Base-by-base conservation (phyloP, 2,113 vertebrate species). In the Desmodus rotundus region DNA sequence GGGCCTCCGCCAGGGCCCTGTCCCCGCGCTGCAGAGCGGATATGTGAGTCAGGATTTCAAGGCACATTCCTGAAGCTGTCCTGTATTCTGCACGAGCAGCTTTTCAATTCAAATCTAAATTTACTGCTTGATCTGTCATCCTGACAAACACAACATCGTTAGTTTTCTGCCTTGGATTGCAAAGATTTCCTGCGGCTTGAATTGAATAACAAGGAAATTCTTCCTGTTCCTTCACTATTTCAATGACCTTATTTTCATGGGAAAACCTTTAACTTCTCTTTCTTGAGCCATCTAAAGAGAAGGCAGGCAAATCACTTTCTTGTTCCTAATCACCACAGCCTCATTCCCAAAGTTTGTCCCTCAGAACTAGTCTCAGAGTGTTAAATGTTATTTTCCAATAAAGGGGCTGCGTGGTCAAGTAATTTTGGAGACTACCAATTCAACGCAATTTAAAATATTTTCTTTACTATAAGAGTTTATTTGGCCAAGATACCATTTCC, bases 101-200 rank as follows among this genome's bases (percentile, higher is more conserved):
- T 95, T 89, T 92, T 58, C 67, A 43, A 81, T 85, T 86, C 61
- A 36, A 43, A 88, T 90, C 89, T 73, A 63, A 82, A 54, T 92
- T 70, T 54, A 72, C 89, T 45, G 41, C 54, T 86, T 74, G 45
- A 58, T 86, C 78, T 90, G 61, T 91, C 58, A 78, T 56, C 61
- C 4, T 8, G 1, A 78, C 43, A 80, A 43, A 78, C 56, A 81
- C 2, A 52, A 33, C 24, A 47, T 85, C 70, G 58, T 96, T 84
- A 36, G 13, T 78, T 87, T 93, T 81, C 78, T 84, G 61, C 26
- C 52, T 86, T 77, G 58, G 3, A 67, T 74, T 81, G 56, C 91
- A 93, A 76, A 96, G 93, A 76, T 85, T 88, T 84, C 85, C 70
- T 85, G 45, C 72, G 77, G 58, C 33, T 87, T 54, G 67, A 65